Evolutionary conservation across 2,113 vertebrate genomes (phyloP), one percentile per base, ranked within the genome.

Genomic region (Tupaia tana): DNA sequence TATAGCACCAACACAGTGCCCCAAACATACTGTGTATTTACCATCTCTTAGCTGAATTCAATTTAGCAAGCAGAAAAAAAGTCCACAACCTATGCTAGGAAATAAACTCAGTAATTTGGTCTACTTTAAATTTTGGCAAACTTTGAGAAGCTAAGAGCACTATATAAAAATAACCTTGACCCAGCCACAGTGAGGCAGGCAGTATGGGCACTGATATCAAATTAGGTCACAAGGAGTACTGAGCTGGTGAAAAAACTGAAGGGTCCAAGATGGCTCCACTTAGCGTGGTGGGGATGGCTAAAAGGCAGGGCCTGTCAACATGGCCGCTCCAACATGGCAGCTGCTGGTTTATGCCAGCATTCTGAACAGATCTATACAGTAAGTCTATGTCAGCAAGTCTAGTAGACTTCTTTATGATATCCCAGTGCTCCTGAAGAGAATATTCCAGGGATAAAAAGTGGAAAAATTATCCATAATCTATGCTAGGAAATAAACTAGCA

Each of bases 61-160:
- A 64, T 66, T 91, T 66, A 91, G 61, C 61, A 77, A 59, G 12
- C 63, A 78, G 71, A 91, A 77, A 86, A 27, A 79, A 31, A 27
- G 54, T 12, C 24, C 27, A 59, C 43, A 87, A 79, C 56, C 71
- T 63, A 54, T 54, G 34, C 16, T 93, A 58, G 56, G 24, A 66
- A 92, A 61, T 61, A 84, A 80, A 58, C 19, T 79, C 85, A 83
- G 27, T 71, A 91, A 69, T 79, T 77, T 29, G 34, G 27, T 61
- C 73, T 92, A 67, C 52, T 87, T 85, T 77, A 90, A 80, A 74
- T 74, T 75, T n/a, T 63, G 31, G 24, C 54, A 87, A 87, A 75
- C 29, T 92, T 27, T 69, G 25, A 94, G 15, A 29, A 13, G 13
- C 54, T 67, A 88, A 71, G 54, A 59, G 75, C 27, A 59, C 61